Evolutionary conservation across 2,113 vertebrate species (phyloP), one percentile per base, ranked within the genome.

Genomic region (Vicugna pacos): DNA sequence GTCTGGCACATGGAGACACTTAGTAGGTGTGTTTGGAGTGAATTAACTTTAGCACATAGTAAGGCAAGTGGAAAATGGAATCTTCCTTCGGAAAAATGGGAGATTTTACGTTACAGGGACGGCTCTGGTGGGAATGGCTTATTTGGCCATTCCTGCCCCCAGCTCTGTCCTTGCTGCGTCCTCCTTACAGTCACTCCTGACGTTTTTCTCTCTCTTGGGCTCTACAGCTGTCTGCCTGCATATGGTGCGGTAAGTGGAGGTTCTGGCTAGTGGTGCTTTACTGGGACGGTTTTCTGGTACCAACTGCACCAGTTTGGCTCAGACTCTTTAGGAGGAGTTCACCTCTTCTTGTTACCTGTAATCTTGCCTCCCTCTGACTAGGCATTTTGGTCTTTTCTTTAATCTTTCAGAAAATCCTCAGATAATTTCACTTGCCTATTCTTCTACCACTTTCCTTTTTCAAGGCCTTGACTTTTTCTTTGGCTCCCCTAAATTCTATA

Each of bases 191-290:
- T 35, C 52, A 86, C 15, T 17, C 5, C 14, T 5, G 0, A 5
- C 1, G 0, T 0, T 20, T 42, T 8, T 50, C 10, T 26, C 8
- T 48, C 54, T 32, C 1, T 73, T 35, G 10, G 81, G 10, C 11
- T 10, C 48, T 19, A 3, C 2, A 54, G 80, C 69, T 46, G n/a
- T 5, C 12, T 9, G 6, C 46, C 10, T 1, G n/a, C 28, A 3
- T 35, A 22, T 4, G 15, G 48, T 35, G 13, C 10, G 14, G 1
- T 24, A 64, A 8, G 60, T 30, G 26, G 52, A 62, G 3, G 26
- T 12, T 10, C 0, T 10, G 6, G 62, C 0, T 7, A 20, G 89
- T 16, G 4, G 42, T 38, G 8, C 30, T 5, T 38, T 11, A 2
- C 24, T 24, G 11, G 56, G 48, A 42, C 42, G 15, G 64, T 16